Evolutionary conservation across 2,797 vertebrate species (phyloP).

Genomic region (Centropyge bicolor): DNA sequence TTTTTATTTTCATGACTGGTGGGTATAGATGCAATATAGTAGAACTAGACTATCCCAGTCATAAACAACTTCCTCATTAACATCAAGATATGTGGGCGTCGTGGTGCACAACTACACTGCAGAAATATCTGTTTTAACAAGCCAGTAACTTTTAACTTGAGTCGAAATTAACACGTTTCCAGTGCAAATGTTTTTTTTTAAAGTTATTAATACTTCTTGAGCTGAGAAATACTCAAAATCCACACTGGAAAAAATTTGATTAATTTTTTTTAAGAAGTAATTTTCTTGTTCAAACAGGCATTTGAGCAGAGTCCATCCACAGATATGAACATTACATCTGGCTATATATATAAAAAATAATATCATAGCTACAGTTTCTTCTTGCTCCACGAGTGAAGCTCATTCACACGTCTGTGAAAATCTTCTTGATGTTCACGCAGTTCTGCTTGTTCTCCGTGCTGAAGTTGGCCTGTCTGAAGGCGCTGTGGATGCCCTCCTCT

Average conservation of each 20-base stretch:
- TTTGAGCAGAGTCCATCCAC: slow-evolving; percentile 66
- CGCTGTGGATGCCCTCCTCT: slow-evolving; percentile 92
- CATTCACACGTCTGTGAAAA: slow-evolving; percentile 95
- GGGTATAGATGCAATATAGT: slow-evolving; percentile 56
- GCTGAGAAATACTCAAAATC: slow-evolving; percentile 30
- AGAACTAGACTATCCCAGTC: slow-evolving; percentile 64
- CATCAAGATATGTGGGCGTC: slow-evolving; percentile 76
- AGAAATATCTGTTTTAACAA: slow-evolving; percentile 64
- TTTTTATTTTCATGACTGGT: slow-evolving; percentile 25
- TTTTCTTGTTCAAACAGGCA: slow-evolving; percentile 62
- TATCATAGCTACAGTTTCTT: slow-evolving; percentile 43
- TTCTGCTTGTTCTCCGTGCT: slow-evolving; percentile 93
- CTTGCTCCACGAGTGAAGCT: slow-evolving; percentile 49
- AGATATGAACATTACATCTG: slow-evolving; percentile 73
- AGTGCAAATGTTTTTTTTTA: not conserved
- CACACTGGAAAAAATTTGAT: slow-evolving; percentile 4
- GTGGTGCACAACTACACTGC: slow-evolving; percentile 52
- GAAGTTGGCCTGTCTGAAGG: slow-evolving; percentile 91
- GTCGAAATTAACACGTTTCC: not conserved
- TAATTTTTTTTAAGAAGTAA: not conserved
- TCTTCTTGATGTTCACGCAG: slow-evolving; percentile 96
- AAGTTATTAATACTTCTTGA: slow-evolving; percentile 8
- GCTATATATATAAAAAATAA: slow-evolving; percentile 61
- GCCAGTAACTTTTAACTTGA: not conserved
- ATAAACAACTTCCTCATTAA: slow-evolving; percentile 55